Evolutionary conservation across 2,888 invertebrate species (phyloP).

Genomic region (Eupithecia vulgata): DNA sequence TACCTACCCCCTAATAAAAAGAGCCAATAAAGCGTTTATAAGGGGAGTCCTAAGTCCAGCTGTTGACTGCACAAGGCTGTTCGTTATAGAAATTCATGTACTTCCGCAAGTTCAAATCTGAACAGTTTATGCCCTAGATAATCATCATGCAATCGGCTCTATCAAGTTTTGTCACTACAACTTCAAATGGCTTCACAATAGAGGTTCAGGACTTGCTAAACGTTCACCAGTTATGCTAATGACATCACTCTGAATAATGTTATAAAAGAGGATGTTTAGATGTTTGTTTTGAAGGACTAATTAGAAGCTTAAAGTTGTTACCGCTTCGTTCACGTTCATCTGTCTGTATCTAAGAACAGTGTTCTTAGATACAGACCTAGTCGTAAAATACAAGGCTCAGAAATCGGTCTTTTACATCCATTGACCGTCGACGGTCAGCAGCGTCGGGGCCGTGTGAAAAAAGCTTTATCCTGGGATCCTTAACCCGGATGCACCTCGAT

Average conservation of each 20-base stretch:
- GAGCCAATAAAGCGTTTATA: no score
- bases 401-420: no score
- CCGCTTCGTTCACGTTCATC: no score
- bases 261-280: not conserved
- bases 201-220: constrained; percentile 18
- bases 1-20: no score
- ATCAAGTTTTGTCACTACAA: constrained; percentile 13
- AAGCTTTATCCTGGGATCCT: no score
- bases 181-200: constrained; percentile 19
- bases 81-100: not conserved
- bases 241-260: not conserved
- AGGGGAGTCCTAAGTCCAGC: not conserved
- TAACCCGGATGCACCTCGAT: no score
- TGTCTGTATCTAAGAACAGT: no score
- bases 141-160: constrained; percentile 7
- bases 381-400: no score
- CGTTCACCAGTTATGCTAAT: constrained; percentile 22
- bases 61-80: not conserved
- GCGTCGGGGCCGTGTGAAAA: no score
- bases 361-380: no score
- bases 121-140: not conserved
- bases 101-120: not conserved
- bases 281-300: not conserved
- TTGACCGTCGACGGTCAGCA: no score
- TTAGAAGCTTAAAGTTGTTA: no score